Percentiles rank a stretch among this genome's conserved stretches.
Conservation (phyloP, 1,140 invertebrate genomes). For the Tetramorium parvispinum region DNA sequence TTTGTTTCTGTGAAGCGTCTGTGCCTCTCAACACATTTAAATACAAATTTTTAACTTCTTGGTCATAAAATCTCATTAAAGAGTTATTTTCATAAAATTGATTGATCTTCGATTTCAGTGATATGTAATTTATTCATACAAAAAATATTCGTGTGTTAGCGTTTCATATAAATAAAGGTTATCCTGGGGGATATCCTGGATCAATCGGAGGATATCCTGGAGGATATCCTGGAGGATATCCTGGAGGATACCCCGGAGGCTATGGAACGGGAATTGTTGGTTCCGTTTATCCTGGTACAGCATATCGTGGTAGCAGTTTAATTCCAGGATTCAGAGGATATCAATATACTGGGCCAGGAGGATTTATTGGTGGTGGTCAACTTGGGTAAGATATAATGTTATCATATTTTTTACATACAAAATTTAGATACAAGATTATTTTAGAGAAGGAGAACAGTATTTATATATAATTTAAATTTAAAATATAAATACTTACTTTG, state of each 20-base stretch:
- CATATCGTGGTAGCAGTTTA: constrained; percentile 66
- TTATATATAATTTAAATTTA: background rate
- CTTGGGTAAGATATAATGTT: constrained; percentile 68
- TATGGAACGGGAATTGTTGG: constrained; percentile 60
- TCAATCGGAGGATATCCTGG: constrained; percentile 66
- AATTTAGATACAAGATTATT: background rate
- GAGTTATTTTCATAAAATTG: background rate
- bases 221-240: constrained; percentile 63
- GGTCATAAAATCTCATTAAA: background rate
- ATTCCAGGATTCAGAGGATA: constrained; percentile 69
- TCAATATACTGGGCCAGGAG: constrained; percentile 47
- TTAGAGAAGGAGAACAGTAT: background rate
- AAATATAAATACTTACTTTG: background rate
- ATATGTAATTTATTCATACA: constrained; percentile 15
- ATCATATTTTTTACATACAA: background rate
- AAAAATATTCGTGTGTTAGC: constrained; percentile 57
- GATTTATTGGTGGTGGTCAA: constrained; percentile 57
- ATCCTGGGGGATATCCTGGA: constrained; percentile 66
- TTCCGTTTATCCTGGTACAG: constrained; percentile 67
- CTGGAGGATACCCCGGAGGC: constrained; percentile 64
- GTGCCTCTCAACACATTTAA: no score
- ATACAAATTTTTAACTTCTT: background rate
- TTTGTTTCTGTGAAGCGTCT: no score
- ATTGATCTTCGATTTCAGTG: background rate
- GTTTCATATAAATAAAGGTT: constrained; percentile 73